Evolutionary conservation across 2,113 vertebrate genomes (phyloP).

Genomic region (Zingel zingel): DNA sequence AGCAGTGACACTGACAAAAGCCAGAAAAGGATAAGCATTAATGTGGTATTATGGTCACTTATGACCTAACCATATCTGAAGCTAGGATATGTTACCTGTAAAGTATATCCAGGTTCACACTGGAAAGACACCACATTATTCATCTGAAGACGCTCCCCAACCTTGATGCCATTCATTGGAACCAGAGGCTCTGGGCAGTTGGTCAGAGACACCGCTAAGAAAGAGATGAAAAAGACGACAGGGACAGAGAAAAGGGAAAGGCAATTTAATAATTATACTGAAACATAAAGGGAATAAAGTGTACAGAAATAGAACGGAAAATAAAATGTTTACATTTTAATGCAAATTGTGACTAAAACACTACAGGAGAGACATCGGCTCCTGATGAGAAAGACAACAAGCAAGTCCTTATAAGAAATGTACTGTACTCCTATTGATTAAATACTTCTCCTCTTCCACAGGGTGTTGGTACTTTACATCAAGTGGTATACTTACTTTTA

Average conservation of each 20-base stretch:
- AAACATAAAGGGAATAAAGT: not conserved
- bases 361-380: not conserved
- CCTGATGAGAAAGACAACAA: not conserved
- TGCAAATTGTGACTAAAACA: not conserved
- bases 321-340: not conserved
- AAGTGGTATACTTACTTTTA: constrained; percentile 90
- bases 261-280: not conserved
- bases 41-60: not conserved
- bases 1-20: not conserved
- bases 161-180: constrained; percentile 92
- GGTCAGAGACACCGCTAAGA: constrained; percentile 93
- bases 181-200: constrained; percentile 94
- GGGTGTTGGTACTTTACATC: not conserved
- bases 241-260: not conserved
- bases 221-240: not conserved
- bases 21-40: not conserved
- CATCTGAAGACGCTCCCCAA: constrained; percentile 94
- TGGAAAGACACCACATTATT: constrained; percentile 98
- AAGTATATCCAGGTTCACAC: constrained; percentile 95
- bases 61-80: not conserved
- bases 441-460: not conserved
- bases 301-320: not conserved
- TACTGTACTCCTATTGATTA: too few relatives aligned
- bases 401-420: not conserved
- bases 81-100: constrained; percentile 87